phyloP scores from a whole-genome alignment of 2,797 vertebrate species.

The Lithobates sylvaticus region DNA sequence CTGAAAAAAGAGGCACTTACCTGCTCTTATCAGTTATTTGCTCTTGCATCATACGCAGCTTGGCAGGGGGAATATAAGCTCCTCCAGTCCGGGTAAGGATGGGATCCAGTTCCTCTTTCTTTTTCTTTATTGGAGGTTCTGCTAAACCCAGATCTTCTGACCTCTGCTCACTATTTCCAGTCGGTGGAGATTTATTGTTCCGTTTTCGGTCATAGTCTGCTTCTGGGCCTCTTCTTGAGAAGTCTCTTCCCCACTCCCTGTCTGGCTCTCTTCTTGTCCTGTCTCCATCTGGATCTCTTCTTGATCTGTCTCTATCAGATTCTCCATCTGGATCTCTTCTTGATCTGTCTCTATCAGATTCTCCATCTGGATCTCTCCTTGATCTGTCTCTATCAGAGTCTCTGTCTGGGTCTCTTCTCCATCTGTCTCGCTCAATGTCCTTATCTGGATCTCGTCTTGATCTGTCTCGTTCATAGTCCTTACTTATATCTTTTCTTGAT shows the following conservation, averaged over 20 bases:
- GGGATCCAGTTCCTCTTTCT: slow-evolving; percentile 93
- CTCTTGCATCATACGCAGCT: slow-evolving; percentile 96
- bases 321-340: neutral
- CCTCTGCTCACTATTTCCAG: slow-evolving; percentile 70
- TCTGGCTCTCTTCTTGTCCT: neutral
- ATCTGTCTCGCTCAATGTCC: slow-evolving; percentile 57
- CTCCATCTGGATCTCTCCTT: neutral
- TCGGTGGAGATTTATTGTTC: slow-evolving; percentile 78
- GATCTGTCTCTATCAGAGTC: neutral
- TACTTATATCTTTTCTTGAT: neutral
- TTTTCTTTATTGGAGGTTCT: slow-evolving; percentile 87
- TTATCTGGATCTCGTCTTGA: slow-evolving; percentile 64
- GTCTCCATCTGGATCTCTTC: neutral
- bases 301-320: neutral
- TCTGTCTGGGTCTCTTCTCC: neutral
- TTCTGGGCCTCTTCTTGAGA: slow-evolving; percentile 73
- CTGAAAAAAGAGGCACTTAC: slow-evolving; percentile 65
- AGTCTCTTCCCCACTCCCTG: slow-evolving; percentile 74
- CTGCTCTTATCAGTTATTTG: slow-evolving; percentile 98
- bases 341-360: neutral
- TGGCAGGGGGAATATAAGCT: slow-evolving; percentile 96
- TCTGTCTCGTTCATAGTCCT: neutral
- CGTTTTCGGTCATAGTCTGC: slow-evolving; percentile 74
- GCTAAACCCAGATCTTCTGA: slow-evolving; percentile 66
- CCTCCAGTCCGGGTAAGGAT: slow-evolving; percentile 95